Conservation (phyloP, 1,140 invertebrate genomes). For the Neotoxoptera formosana region DNA sequence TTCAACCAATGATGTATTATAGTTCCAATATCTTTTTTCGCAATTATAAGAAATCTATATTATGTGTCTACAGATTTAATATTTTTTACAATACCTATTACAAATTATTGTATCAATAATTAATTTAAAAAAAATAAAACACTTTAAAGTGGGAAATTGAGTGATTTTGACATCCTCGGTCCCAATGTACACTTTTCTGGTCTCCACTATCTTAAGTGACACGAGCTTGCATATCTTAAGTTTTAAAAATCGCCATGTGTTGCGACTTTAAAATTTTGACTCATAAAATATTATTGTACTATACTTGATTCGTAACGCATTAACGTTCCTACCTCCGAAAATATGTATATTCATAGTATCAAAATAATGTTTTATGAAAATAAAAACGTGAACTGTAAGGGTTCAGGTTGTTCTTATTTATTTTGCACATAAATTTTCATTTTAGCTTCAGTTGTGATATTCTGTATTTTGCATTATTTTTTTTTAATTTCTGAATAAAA, state of each 20-base stretch:
- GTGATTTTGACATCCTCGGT: too few species aligned
- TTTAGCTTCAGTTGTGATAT: not conserved
- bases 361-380: not conserved
- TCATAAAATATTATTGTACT: not conserved
- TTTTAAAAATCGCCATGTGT: not conserved
- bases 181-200: too few species aligned
- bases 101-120: too few species aligned
- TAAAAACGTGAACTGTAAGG: not conserved
- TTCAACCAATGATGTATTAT: too few species aligned
- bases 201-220: too few species aligned
- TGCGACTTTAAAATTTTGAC: not conserved
- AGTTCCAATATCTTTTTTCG: too few species aligned
- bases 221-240: too few species aligned
- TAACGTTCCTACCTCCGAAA: not conserved
- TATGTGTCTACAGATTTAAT: too few species aligned
- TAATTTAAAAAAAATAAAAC: too few species aligned
- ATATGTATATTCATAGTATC: not conserved
- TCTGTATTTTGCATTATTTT: not conserved
- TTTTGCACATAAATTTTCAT: conserved; percentile 9
- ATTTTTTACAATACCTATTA: too few species aligned
- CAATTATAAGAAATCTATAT: too few species aligned
- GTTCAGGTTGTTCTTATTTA: not conserved
- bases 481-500: conserved; percentile 11
- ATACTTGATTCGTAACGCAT: not conserved
- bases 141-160: too few species aligned